Evolutionary conservation across 2,113 vertebrate species (phyloP).

Genomic region (Rousettus leschenaultii): DNA sequence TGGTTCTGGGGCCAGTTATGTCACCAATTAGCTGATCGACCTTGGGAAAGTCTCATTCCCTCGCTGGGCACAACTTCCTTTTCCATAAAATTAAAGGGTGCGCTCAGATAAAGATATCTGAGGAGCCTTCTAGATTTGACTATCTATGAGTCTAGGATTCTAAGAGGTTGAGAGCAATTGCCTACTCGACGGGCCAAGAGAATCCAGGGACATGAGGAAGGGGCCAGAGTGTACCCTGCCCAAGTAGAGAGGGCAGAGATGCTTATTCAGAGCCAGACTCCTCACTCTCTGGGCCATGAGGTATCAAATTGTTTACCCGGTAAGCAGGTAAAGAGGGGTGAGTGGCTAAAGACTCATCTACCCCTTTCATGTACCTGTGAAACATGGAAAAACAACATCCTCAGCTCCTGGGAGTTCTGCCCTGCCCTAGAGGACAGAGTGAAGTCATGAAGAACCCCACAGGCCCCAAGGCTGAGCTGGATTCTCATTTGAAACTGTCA

Average conservation of each 20-base stretch:
- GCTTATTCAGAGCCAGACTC: background rate
- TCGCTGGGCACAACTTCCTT: background rate
- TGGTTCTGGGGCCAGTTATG: background rate
- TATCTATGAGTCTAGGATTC: background rate
- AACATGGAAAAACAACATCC: background rate
- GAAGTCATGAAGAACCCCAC: background rate
- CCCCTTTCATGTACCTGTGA: background rate
- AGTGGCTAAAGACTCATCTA: background rate
- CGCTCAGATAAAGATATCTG: background rate
- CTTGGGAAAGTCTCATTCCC: background rate
- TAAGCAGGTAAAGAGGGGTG: background rate
- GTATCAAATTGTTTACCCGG: background rate
- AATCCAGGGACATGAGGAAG: background rate
- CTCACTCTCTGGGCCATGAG: background rate
- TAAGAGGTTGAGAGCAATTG: background rate
- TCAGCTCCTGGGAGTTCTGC: background rate
- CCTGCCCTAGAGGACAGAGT: background rate
- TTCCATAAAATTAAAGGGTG: background rate
- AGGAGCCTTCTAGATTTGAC: background rate
- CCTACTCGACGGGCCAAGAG: background rate
- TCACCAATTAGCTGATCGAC: background rate
- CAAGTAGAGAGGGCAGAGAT: background rate
- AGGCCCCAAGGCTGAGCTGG: background rate
- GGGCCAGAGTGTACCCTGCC: background rate
- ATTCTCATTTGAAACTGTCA: conserved; percentile 51